Evolutionary conservation across 2,797 vertebrate species (phyloP), one percentile per base, ranked within the genome.

Genomic region (Rachycentron canadum): DNA sequence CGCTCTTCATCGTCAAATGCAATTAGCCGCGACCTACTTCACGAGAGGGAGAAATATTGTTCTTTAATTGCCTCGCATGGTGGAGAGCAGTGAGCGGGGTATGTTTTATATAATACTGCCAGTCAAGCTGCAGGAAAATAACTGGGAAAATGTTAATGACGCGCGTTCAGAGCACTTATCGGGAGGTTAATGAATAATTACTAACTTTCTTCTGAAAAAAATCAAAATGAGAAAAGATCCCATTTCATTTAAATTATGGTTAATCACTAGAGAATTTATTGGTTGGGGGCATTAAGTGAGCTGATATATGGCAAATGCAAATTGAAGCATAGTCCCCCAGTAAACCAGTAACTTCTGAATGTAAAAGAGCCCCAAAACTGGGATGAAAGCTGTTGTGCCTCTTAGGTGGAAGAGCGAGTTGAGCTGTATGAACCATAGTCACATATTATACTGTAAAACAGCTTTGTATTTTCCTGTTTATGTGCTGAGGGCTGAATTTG

Each of bases 151-250:
- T 82, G 79, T 93, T 90, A 93, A 93, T 93, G 93, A 93, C 69
- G 89, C 87, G 81, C 62, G 81, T 91, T 91, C 66, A 59, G 81
- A 93, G 79, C 83, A 91, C 87, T 94, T 94, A 92, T 89, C 75
- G 26, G 40, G 65, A 91, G 76, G 93, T 95, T 95, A 96, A 96
- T 94, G 92, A 96, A 94, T 94, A 92, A 94, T 91, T 81, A 78
- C 75, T 10, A 79, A 75, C 36, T 88, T 87, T 68, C 36, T 47
- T 79, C 36, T 13, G 69, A 19, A 38, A 36, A 60, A 45, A 49
- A 65, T 30, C 41, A 69, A 43, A 81, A 30, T 38, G 14, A 59
- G 34, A 53, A 79, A 36, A 64, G 60, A 80, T 81, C 45, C 52
- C 52, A 60, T 77, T 88, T 84, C 56, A 66, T 50, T 64, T 30